Base-by-base conservation (phyloP, 2,797 vertebrate species). In the Synanceia verrucosa region DNA sequence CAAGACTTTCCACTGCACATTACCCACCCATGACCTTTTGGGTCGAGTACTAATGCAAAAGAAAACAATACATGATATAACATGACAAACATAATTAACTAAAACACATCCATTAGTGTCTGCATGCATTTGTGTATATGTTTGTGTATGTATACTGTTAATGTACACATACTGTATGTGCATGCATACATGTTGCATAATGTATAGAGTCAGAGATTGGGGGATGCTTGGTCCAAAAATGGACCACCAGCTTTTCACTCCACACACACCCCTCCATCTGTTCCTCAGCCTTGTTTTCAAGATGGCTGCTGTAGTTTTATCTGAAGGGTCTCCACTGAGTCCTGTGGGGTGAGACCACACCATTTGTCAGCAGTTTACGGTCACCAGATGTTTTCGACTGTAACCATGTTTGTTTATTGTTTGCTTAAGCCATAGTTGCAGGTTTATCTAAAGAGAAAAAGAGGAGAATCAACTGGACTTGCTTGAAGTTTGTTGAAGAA, bases 1-100 rank as follows among this genome's bases (percentile, higher is more conserved):
- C 89, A 88, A 4, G 21, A 34, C 53, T 70, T 78, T 82, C 72
- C 59, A 53, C 51, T 56, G 26, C 24, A 47, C 26, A 9, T 47
- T 6, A 13, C 26, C 21, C 8, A 28, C 1, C 2, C 18, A 9
- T 1, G n/a, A n/a, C 8, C 16, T 0, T 41, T 41, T 41, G 8
- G 21, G 26, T 46, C n/a, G 58, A 23, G 31, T 31, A 4, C 29
- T 23, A 16, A 13, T 19, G 46, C 16, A 39, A 19, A 46, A 47
- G 8, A 18, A 58, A 77, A 44, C 14, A 19, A 26, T 29, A 5
- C 37, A 12, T 12, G 34, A 14, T 18, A 18, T 19, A 48, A 50
- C 13, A 51, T 6, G 13, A 46, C 14, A 37, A 6, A 68, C 51
- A 47, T 10, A 19, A 41, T n/a, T 1, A 37, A n/a, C 4, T 16